Evolutionary conservation across 2,888 invertebrate genomes (phyloP), one percentile per base, ranked within the genome.

Genomic region (Trachelus tabidus): DNA sequence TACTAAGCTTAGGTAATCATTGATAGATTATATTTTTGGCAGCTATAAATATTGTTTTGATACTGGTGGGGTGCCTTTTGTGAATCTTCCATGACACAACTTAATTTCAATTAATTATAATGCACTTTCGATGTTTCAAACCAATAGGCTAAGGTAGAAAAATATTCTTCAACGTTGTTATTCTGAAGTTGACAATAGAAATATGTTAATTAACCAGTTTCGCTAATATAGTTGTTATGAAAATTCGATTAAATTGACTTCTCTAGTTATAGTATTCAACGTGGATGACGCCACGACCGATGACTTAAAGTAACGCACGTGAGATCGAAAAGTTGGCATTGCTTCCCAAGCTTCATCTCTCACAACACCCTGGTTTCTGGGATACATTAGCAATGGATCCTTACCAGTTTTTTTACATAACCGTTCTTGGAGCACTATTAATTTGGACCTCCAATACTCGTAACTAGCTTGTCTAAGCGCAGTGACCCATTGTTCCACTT

Each of bases 401-500:
- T 94, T 94, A 77, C 96, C 96, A 79, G 95, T 95, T 84, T 94
- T 94, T 80, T 94, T 93, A 86, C 93, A 94, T 83, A 96, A 93
- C 91, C 94, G 94, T 34, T 94, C 94, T 89, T 95, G 95, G 31
- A 96, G 92, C 75, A 94, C 92, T 75, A 94, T 93, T 73, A 95
- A 92, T 83, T 94, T 94, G 75, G 93, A 94, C 80, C 95, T 92
- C 92, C 95, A 93, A 87, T 95, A 94, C 89, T 95, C 95, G 88
- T 96, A 96, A n/a, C 95, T 95, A 80, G 95, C 94, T 85, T 93
- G 93, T 84, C 94, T 93, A 76, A 96, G 89, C 73, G 94, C 94
- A 79, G 93, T 92, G 11, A 96, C 94, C 96, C 96, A 96, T 80
- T 94, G 94, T 77, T 94, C 93, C 3, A 95, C 95, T 91, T 95